phyloP scores from a whole-genome alignment of 2,888 invertebrate species.

The Xestia xanthographa region DNA sequence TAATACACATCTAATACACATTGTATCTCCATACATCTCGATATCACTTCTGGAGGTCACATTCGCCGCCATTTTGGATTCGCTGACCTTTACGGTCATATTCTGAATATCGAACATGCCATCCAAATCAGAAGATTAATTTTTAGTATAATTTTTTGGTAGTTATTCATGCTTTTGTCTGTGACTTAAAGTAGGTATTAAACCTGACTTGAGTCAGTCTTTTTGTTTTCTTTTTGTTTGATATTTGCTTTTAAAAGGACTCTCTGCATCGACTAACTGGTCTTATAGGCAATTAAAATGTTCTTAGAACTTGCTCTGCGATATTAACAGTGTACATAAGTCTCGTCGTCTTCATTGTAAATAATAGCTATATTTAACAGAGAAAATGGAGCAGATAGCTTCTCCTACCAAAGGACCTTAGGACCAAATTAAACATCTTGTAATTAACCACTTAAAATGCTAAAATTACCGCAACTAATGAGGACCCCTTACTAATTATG shows the following conservation, averaged over 20 bases:
- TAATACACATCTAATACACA: slow-evolving; percentile 23
- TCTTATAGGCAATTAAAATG: background rate
- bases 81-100: slow-evolving; percentile 54
- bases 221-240: background rate
- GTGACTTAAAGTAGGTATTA: background rate
- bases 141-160: slow-evolving; percentile 3
- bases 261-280: background rate
- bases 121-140: slow-evolving; percentile 3
- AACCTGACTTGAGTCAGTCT: background rate
- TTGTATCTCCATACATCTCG: slow-evolving; percentile 46
- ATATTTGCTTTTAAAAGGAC: background rate
- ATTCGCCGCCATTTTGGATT: slow-evolving; percentile 53
- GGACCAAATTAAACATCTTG: slow-evolving; percentile 39
- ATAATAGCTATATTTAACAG: background rate
- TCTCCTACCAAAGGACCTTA: background rate
- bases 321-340: background rate
- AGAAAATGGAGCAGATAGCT: background rate
- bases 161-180: background rate
- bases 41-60: slow-evolving; percentile 50
- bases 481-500: slow-evolving; percentile 39
- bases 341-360: background rate
- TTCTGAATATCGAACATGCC: slow-evolving; percentile 32
- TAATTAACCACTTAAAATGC: slow-evolving; percentile 51
- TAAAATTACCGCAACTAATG: slow-evolving; percentile 49
- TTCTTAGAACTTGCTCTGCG: background rate